Base-by-base conservation (phyloP, 1,140 invertebrate genomes). In the Drosophila rhopaloa region DNA sequence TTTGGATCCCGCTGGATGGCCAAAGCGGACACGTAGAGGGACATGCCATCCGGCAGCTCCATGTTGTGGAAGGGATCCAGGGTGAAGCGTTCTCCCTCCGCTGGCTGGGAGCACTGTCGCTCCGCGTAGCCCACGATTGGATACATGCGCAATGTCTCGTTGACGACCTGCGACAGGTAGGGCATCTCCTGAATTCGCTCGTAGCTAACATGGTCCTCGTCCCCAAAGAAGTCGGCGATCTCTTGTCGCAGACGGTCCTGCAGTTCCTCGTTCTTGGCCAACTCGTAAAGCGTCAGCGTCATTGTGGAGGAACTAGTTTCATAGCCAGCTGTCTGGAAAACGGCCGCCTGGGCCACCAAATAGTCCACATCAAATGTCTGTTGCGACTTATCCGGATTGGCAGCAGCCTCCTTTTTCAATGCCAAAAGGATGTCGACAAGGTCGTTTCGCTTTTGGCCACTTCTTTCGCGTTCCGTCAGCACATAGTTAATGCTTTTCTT, bases 231-330 rank as follows among this genome's bases (percentile, higher is more conserved):
- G 11, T 93, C 90, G 6, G 84, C 83, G 43, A 97, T 94, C 91
- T 97, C 96, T 16, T 93, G 83, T 46, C 94, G 93, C 6, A 96
- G 81, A 74, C 93, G 94, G 29, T 95, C 93, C 91, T 97, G 96
- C 32, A 95, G 92, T 13, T 95, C 94, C 1, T 93, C 94, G 84
- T 96, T 94, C 37, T 94, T 83, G 0, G 96, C 95, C 38, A 97
- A 82, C 76, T 95, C 94, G 78, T 96, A 95, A 0, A 96, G 88
- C 11, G 94, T 93, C 78, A 95, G 95, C 0, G 94, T 93, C 56
- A 97, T 94, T 1, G 95, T 94, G 1, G 94, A 95, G 1, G 96
- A 95, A 0, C 96, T 96, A 0, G 97, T 97, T 90, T 97, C 96
- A 57, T 94, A 96, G 9, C 96, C 96, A 32, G 96, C 96, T 1